Conservation (phyloP, 1,140 invertebrate genomes). For the Condylostylus longicornis region DNA sequence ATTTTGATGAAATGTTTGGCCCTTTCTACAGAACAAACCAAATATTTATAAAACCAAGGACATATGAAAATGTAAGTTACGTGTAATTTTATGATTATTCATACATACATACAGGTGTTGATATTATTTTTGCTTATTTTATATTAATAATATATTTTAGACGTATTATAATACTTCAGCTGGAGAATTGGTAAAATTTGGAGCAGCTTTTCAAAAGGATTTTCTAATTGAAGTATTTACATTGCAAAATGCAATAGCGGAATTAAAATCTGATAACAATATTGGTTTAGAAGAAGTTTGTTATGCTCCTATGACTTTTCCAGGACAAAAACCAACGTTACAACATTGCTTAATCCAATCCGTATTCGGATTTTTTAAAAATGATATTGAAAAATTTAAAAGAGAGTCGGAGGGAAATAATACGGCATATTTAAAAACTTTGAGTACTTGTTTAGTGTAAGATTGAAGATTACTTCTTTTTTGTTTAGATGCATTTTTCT, state of each 20-base stretch:
- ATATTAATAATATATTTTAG: constrained; percentile 12
- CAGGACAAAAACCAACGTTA: constrained; percentile 40
- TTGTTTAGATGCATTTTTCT: not conserved
- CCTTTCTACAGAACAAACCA: constrained; percentile 89
- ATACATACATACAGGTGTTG: not conserved
- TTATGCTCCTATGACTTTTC: constrained; percentile 58
- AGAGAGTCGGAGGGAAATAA: constrained; percentile 17
- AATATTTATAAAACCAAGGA: constrained; percentile 43
- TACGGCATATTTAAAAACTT: constrained; percentile 34
- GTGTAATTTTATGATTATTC: not conserved
- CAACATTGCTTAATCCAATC: constrained; percentile 66
- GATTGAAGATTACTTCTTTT: constrained; percentile 4
- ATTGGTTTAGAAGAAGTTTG: constrained; percentile 60
- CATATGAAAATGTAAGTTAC: constrained; percentile 18
- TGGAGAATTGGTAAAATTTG: constrained; percentile 35
- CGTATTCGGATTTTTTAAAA: constrained; percentile 65
- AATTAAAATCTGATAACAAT: constrained; percentile 32
- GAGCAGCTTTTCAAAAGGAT: constrained; percentile 49
- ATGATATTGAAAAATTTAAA: constrained; percentile 38
- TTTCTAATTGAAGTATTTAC: constrained; percentile 52
- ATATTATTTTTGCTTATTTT: not conserved
- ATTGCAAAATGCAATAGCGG: constrained; percentile 44
- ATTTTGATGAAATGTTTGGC: constrained; percentile 65
- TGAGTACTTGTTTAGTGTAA: constrained; percentile 35
- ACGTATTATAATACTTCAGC: constrained; percentile 23